A percentile compares a stretch with the other conserved stretches of the same genome.
phyloP scores from a whole-genome alignment of 30 jellyfish, hydroid and myxozoan species.

The Rhopilema esculentum region DNA sequence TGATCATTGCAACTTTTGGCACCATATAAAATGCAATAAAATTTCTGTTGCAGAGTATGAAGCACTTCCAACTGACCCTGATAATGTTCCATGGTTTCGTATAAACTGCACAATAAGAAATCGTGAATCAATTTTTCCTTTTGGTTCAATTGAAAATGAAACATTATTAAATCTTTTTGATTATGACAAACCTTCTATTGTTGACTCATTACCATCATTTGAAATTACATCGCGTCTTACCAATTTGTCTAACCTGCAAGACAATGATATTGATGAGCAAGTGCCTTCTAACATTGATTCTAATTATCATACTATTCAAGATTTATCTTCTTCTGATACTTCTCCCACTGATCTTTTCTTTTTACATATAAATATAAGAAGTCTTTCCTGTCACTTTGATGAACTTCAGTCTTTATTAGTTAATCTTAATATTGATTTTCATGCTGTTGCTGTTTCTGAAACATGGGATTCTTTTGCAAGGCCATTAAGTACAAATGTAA shows the following conservation, averaged over 20 bases:
- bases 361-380: slow-evolving; percentile 49
- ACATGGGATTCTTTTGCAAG: not conserved
- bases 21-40: not conserved
- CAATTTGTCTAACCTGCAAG: slow-evolving; percentile 55
- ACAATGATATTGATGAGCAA: slow-evolving; percentile 53
- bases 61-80: slow-evolving; percentile 41
- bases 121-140: slow-evolving; percentile 51
- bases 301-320: slow-evolving; percentile 42
- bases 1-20: not conserved
- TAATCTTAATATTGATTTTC: not conserved
- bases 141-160: slow-evolving; percentile 43
- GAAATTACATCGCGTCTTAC: slow-evolving; percentile 50
- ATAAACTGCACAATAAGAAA: slow-evolving; percentile 41
- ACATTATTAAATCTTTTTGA: slow-evolving; percentile 43
- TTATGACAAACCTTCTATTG: slow-evolving; percentile 29
- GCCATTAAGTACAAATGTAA: not conserved
- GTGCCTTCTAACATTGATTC: slow-evolving; percentile 21
- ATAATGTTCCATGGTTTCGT: slow-evolving; percentile 65
- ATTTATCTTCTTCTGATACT: slow-evolving; percentile 30
- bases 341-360: slow-evolving; percentile 22
- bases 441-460: not conserved
- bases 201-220: slow-evolving; percentile 48
- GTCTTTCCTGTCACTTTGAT: slow-evolving; percentile 55
- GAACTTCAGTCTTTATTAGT: not conserved
- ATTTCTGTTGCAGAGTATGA: not conserved